Evolutionary conservation across 37 sponge, comb jelly and placozoan genomes (phyloP), one percentile per base, ranked within the genome.

Genomic region (Cliona cf. orientalis): DNA sequence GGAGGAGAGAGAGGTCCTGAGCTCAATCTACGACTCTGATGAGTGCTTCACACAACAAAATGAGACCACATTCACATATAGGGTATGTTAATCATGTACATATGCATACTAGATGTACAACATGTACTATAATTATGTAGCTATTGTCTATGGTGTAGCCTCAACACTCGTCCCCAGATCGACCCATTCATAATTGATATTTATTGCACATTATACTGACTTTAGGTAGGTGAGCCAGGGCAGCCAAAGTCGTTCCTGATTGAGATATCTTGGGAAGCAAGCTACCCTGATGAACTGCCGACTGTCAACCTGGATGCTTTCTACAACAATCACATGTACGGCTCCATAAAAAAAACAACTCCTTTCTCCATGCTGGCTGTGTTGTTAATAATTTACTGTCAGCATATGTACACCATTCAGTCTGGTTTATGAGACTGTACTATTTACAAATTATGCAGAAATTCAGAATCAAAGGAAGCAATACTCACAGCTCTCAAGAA

Each of bases 1-100:
- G 95, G 97, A 96, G 71, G 97, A 96, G 74, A 68, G 81, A 25
- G 97, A 96, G 72, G 95, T 91, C 0, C 56, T 96, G 41, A 34
- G 46, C 33, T 93, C 94, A 14, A 96, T 96, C 11, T 96, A 96
- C 76, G 91, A 88, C 42, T 85, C 70, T 19, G 97, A 96, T 35
- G 91, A 90, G 12, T 66, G 66, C 19, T 96, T 93, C 68, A 96
- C 60, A 53, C 65, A 83, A 43, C 26, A 79, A 2, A 46, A 40
- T 12, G 32, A 78, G 25, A 71, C 77, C 7, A 31, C 71, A 26
- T 92, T 90, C 59, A 74, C 84, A 17, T 96, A 86, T 61, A 87
- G 81, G 65, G 95, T 94, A 67, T 39, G 86, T 62, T 29, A 2
- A 4, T 14, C 28, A 58, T 66, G 64, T 34, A 38, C 9, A 12